Base-by-base conservation (phyloP, 1,140 invertebrate genomes). In the Parapsyche elsis region DNA sequence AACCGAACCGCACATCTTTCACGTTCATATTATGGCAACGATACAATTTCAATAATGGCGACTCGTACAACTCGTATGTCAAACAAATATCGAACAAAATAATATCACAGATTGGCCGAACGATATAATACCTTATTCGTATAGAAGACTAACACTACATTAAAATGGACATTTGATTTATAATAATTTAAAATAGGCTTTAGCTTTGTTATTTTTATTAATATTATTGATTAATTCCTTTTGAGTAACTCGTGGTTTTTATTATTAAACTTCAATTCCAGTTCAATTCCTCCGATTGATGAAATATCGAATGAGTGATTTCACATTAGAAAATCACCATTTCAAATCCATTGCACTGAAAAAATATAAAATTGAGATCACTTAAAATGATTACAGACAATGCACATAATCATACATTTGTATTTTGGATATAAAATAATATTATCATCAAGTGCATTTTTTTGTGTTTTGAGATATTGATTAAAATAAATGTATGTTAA, bases 221-320 rank as follows among this genome's bases (percentile, higher is more conserved):
- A n/a, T 7, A 57, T 61, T 61, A 61, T 61, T 19, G 16, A 7
- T 38, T 4, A 38, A 38, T 38, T 38, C 30, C 30, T 38, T 38
- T 38, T 38, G 30, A 38, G 30, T 38, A 38, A 38, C 30, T 38
- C 7, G 30, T 38, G 2, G 30, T 38, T 38, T 38, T n/a, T n/a
- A n/a, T n/a, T n/a, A n/a, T n/a, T 38, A 23, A 23, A 24, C n/a
- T 30, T 67, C 64, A 67, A 67, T 67, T 67, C 64, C 64, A 26
- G 24, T 26, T 12, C 64, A 67, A 67, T 67, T 67, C 64, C 64
- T 67, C 26, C 24, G 57, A 19, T 1, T 2, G 30, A 38, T 7
- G 30, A 38, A 38, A 4, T 38, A 7, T 38, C 30, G 2, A 38
- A 7, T 38, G 30, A 38, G 7, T n/a, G n/a, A n/a, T n/a, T n/a